Base-by-base conservation (phyloP, 2,797 vertebrate species). In the Aulostomus chinensis region DNA sequence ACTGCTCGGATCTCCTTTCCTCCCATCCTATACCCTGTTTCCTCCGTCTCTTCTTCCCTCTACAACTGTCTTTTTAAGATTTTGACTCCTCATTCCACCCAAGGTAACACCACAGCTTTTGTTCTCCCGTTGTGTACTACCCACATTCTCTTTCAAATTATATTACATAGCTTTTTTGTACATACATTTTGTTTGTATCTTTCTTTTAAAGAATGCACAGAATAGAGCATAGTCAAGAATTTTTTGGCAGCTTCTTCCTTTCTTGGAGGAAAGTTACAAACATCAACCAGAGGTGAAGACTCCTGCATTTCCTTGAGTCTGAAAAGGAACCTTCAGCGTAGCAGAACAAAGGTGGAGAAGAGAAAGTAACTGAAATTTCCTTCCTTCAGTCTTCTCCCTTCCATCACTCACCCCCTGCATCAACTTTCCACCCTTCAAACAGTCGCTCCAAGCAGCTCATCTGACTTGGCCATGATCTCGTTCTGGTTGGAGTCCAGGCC, bases 401-500 rank as follows among this genome's bases (percentile, higher is more conserved):
- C 46, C 37, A 64, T 52, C 70, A 30, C 58, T 53, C 45, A 12
- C 39, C 59, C 40, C 29, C 22, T 7, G 18, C 4, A 37, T 29
- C 20, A 41, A n/a, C 61, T 9, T 24, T 12, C 14, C 21, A 3
- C 24, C 17, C 48, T 34, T 78, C 92, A 98, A 74, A 98, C 96
- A 0, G 95, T 93, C 1, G 95, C 94, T 1, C 94, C 95, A 66
- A 97, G 72, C 83, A 96, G 91, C 81, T 94, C 91, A 18, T 97
- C 95, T 0, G 94, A 88, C 81, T 96, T 97, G 2, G 94, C 93
- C 90, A 96, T 91, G 78, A 98, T 98, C 89, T 98, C 94, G 2
- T 98, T 98, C 92, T 99, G 96, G 86, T 98, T 98, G 66, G 97
- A 97, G 91, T 98, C 96, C 75, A 98, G 88, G 83, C 96, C 96